Conservation (phyloP, 2,113 vertebrate genomes). For the Tupaia tana region DNA sequence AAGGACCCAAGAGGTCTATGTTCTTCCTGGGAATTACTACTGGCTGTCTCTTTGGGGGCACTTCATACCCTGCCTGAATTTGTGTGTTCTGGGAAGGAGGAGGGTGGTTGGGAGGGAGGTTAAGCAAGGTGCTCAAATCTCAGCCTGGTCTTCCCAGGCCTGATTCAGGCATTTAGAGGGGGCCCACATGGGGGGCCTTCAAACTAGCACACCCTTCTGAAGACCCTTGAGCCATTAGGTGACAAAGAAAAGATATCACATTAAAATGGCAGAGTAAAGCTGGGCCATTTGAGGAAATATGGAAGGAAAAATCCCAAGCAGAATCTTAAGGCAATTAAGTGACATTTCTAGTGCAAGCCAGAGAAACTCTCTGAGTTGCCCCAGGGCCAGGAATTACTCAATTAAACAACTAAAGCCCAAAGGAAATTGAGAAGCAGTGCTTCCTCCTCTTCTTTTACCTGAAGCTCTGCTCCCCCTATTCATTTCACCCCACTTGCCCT, state of each 20-base stretch:
- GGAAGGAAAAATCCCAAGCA: constrained; percentile 58
- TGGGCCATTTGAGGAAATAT: constrained; percentile 42
- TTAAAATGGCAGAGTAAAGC: not conserved
- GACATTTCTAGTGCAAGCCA: not conserved
- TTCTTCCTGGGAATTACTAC: not conserved
- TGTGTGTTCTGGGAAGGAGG: not conserved
- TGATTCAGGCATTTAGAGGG: not conserved
- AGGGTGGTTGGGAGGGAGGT: rapidly evolving
- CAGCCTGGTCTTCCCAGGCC: not conserved
- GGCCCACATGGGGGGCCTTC: not conserved
- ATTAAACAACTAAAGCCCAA: constrained; percentile 58
- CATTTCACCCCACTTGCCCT: not conserved
- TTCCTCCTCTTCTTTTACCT: not conserved
- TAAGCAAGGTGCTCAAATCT: not conserved
- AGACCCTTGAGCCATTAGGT: not conserved
- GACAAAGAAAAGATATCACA: constrained; percentile 23
- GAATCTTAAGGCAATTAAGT: constrained; percentile 57
- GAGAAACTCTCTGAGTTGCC: constrained; percentile 49
- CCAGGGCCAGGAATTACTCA: constrained; percentile 57
- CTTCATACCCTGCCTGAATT: not conserved
- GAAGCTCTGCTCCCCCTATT: not conserved
- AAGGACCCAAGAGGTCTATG: not conserved
- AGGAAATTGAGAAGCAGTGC: not conserved
- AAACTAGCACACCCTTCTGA: not conserved
- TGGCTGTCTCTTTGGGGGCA: not conserved